Percentiles rank a stretch among this genome's conserved stretches.
Evolutionary conservation across 2,113 vertebrate genomes (phyloP).

Genomic region (Acinonyx jubatus): DNA sequence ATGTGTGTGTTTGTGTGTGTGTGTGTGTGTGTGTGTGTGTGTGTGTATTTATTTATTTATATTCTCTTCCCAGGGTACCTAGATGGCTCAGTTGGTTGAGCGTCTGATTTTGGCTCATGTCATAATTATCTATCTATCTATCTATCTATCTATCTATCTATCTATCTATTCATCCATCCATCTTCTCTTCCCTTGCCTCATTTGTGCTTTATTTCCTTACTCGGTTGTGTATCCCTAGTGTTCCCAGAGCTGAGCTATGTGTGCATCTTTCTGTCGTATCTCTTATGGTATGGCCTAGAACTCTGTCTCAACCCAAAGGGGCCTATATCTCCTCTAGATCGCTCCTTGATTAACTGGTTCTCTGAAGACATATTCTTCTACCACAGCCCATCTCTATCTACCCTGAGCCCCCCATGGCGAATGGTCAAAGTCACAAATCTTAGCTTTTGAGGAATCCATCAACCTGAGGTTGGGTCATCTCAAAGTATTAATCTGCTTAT

Average conservation of each 20-base stretch:
- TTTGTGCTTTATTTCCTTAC: background rate
- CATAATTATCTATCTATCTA: too few relatives aligned
- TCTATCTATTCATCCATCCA: background rate
- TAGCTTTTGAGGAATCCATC: background rate
- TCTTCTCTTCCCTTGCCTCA: background rate
- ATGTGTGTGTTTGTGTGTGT: fast-evolving
- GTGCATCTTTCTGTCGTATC: background rate
- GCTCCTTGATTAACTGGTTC: background rate
- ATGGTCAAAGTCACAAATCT: background rate
- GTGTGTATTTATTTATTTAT: too few relatives aligned
- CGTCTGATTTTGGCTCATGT: too few relatives aligned
- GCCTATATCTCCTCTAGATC: background rate
- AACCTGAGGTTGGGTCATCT: background rate
- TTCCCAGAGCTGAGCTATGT: background rate
- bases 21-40: too few relatives aligned
- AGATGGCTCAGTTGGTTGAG: too few relatives aligned
- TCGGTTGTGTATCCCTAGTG: background rate
- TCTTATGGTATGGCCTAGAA: background rate
- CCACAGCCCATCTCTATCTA: background rate
- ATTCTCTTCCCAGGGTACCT: background rate
- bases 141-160: too few relatives aligned
- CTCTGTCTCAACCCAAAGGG: background rate
- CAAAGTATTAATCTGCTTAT: background rate
- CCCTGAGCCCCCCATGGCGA: background rate
- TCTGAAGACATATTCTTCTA: background rate